Base-by-base conservation (phyloP, 2,113 vertebrate genomes). In the Brachionichthys hirsutus region DNA sequence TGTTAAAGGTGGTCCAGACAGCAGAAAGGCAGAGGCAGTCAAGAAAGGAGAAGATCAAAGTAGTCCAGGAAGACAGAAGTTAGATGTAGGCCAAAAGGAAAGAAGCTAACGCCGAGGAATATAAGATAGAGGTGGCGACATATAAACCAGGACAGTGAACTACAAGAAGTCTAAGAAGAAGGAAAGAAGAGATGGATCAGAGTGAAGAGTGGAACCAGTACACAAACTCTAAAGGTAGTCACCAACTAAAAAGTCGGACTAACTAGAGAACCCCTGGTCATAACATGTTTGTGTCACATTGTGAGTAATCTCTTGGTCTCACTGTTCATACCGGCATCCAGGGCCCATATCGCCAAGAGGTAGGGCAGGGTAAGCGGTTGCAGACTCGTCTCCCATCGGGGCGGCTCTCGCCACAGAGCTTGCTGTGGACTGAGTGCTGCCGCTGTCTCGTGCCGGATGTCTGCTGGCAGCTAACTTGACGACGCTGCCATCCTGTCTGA, bases 391-490 rank as follows among this genome's bases (percentile, higher is more conserved):
- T 93, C 42, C 91, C 89, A 15, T 95, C 94, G 0, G 97, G 97
- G 2, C 95, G 92, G 20, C 92, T 70, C 0, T 90, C 90, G 0
- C 71, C 85, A 81, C 97, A 99, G 75, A 95, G 93, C 61, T 94
- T 97, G 87, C 91, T 93, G 54, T 94, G 91, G 4, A 97, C 92
- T 0, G 94, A 93, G 19, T 92, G 94, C 1, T 91, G 93, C 0
- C 92, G 93, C 0, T 91, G 93, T 0, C 90, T 90, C 12, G 90
- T 91, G 35, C 93, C 90, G 0, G 93, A 85, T 1, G 83, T 83
- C 36, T 95, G 93, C 59, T 96, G 79, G 7, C 97, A 99, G 44
- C 91, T 91, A 35, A 98, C 94, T 0, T 90, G 88, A 12, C 97
- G 93, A 0, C 90, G 89, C 73, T 95, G 94, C 30, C 90, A 92